Percentiles rank a stretch among this genome's conserved stretches.
phyloP scores from a whole-genome alignment of 2,888 invertebrate species.

The Erynnis tages region DNA sequence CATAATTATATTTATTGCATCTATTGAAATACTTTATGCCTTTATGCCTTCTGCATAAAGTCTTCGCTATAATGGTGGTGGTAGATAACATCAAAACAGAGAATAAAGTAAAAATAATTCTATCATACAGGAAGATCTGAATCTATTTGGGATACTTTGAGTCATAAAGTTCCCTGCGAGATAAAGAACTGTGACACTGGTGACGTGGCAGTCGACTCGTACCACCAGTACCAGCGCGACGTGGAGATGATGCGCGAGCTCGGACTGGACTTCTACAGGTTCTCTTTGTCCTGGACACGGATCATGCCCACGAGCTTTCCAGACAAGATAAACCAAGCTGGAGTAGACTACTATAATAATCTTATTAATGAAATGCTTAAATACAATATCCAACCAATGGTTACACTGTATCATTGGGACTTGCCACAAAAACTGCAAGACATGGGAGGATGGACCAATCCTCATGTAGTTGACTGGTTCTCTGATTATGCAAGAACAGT shows the following conservation, averaged over 20 bases:
- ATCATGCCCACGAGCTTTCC: constrained; percentile 11
- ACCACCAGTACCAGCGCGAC: constrained; percentile 8
- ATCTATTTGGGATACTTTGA: constrained; percentile 83
- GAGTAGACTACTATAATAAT: constrained; percentile 52
- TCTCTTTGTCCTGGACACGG: constrained; percentile 83
- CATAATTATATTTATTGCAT: too few species aligned
- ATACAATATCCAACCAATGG: too few species aligned
- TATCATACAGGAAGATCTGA: constrained; percentile 79
- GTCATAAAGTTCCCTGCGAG: constrained; percentile 64
- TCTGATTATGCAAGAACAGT: constrained; percentile 60
- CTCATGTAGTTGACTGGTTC: constrained; percentile 62
- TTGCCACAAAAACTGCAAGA: constrained; percentile 39
- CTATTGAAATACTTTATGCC: too few species aligned
- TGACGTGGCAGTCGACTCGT: constrained; percentile 62
- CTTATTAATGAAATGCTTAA: constrained; percentile 76
- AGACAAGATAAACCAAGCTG: constrained; percentile 71
- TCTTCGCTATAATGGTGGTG: too few species aligned
- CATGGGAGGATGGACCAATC: constrained; percentile 52
- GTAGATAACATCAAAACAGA: too few species aligned
- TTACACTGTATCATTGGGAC: constrained; percentile 39
- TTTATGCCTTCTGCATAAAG: too few species aligned
- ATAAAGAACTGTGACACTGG: constrained; percentile 77
- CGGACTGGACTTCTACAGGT: constrained; percentile 54
- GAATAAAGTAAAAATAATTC: too few species aligned
- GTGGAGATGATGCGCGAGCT: constrained; percentile 10